Conservation (phyloP, 1,140 invertebrate genomes). For the Drosophila suzukii region DNA sequence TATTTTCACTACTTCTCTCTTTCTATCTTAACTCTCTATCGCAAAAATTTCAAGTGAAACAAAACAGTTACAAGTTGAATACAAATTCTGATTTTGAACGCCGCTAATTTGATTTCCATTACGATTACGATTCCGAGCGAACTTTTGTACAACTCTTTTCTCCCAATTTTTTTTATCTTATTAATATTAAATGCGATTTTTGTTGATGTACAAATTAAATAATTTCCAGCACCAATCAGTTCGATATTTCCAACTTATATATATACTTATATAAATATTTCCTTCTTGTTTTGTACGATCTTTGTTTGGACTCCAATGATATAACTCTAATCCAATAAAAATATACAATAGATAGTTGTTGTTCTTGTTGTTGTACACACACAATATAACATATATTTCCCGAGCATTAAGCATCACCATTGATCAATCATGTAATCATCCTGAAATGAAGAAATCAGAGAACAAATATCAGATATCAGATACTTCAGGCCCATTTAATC, state of each 20-base stretch:
- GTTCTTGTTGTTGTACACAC: conserved; percentile 81
- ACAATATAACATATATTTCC: conserved; percentile 36
- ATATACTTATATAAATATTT: conserved; percentile 43
- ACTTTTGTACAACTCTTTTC: conserved; percentile 65
- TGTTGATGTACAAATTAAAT: conserved; percentile 69
- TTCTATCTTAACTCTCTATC: conserved; percentile 73
- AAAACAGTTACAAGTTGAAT: conserved; percentile 49
- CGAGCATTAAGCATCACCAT: conserved; percentile 6
- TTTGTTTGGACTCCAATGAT: conserved; percentile 59
- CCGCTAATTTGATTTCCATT: conserved; percentile 69
- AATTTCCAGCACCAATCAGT: conserved; percentile 73
- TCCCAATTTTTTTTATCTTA: conserved; percentile 31
- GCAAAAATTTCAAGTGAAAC: conserved; percentile 63
- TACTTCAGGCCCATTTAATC: conserved; percentile 7
- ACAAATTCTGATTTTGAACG: conserved; percentile 70
- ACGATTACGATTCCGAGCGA: conserved; percentile 64
- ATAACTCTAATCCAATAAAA: conserved; percentile 71
- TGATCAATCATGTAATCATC: conserved; percentile 15
- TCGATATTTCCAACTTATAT: conserved; percentile 44
- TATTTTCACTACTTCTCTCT: conserved; percentile 69
- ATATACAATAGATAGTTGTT: conserved; percentile 81
- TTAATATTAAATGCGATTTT: conserved; percentile 46
- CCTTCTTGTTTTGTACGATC: conserved; percentile 39
- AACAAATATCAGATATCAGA: not conserved
- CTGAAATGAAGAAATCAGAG: not conserved